Percentiles rank a stretch among this genome's conserved stretches.
These are phyloP conservation scores for Okamejei kenojei DNA, from an alignment of 2,797 vertebrate species.

Conservation along the genomic window DNA sequence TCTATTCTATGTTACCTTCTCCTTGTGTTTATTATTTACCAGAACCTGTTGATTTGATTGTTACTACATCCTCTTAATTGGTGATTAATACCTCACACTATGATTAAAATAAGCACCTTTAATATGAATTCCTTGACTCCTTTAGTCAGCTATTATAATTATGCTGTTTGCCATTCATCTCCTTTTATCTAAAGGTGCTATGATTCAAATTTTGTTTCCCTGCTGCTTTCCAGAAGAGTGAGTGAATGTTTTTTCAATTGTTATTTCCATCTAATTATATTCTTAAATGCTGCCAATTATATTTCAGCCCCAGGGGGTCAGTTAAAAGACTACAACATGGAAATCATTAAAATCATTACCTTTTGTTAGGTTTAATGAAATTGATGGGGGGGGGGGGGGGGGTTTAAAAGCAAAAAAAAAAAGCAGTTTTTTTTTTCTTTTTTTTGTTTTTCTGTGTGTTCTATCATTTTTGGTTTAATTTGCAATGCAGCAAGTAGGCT, in stretches of 20 bases:
- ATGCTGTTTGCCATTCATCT: neutral
- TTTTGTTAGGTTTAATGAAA: neutral
- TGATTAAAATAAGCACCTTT: neutral
- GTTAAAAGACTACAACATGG: neutral
- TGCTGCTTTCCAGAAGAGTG: neutral
- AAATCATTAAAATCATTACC: neutral
- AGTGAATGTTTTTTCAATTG: neutral
- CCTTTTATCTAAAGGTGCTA: neutral
- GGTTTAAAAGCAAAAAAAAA: neutral
- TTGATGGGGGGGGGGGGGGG: too few relatives aligned
- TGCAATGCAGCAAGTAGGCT: neutral
- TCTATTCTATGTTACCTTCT: neutral
- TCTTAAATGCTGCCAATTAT: neutral
- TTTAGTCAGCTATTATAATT: neutral
- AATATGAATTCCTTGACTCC: neutral
- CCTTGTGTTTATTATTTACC: neutral
- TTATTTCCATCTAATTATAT: neutral
- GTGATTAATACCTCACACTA: neutral
- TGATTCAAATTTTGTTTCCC: too few relatives aligned
- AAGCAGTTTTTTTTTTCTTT: too few relatives aligned
- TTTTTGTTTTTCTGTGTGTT: neutral
- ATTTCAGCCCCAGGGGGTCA: neutral
- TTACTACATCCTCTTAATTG: neutral
- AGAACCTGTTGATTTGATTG: neutral
- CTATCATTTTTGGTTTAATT: neutral